Base-by-base conservation (phyloP, 1,140 invertebrate genomes). In the Asbolus verrucosus region DNA sequence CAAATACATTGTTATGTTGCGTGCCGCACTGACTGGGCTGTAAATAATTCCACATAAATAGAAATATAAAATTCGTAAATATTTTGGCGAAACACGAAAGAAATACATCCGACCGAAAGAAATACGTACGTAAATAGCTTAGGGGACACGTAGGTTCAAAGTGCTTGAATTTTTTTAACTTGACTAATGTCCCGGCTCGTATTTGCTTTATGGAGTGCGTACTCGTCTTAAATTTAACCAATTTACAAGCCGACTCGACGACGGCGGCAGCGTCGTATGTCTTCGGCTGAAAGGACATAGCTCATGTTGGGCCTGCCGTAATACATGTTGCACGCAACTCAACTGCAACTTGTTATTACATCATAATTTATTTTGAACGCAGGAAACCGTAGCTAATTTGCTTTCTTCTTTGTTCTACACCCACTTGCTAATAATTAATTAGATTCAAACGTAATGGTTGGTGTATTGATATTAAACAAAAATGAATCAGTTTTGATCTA, bases 1-100 rank as follows among this genome's bases (percentile, higher is more conserved):
- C 33, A 36, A 36, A 36, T 36, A 11, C 33, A n/a, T 11, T 3
- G 33, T n/a, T n/a, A n/a, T n/a, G n/a, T 36, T 36, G 33, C 33
- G 33, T 36, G 33, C n/a, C 33, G 33, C 33, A 36, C 11, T 8
- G 24, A 27, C 11, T n/a, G n/a, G 33, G 33, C 11, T 36, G 33
- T 36, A 54, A 54, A 54, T 31, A 54, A 54, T 54, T 14, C 27
- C 46, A 21, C 15, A 31, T 54, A 31, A 54, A 54, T 54, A 54
- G 46, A 30, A 54, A 54, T 54, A 54, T 54, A 54, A 54, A 54
- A 54, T 54, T 54, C 46, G 46, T 54, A 54, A 54, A 54, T 54
- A 54, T 54, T 54, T 54, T 54, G 21, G 21, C 46, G 46, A 54
- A 54, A 30, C 46, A 54, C 46, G 46, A 54, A 54, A 54, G 21